Conservation (phyloP, 2,888 invertebrate species). For the Neoitamus cyanurus region DNA sequence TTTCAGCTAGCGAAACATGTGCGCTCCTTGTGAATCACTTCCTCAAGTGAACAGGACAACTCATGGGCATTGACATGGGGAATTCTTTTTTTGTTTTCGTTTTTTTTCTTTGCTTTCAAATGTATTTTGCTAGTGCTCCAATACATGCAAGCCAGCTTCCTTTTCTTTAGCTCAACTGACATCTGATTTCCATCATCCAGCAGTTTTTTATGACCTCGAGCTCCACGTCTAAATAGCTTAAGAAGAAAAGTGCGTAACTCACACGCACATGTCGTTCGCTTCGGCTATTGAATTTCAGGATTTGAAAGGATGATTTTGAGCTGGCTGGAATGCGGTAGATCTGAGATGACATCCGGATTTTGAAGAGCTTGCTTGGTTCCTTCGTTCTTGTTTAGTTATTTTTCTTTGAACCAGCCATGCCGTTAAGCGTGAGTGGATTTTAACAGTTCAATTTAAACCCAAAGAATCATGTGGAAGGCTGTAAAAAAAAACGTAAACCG, state of each 20-base stretch:
- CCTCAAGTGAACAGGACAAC: slow-evolving; percentile 39
- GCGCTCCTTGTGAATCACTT: slow-evolving; percentile 40
- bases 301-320: slow-evolving; percentile 20
- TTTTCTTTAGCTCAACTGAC: background rate
- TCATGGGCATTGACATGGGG: background rate
- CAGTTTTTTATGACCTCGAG: background rate
- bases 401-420: background rate
- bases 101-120: no score
- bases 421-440: background rate
- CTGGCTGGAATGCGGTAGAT: slow-evolving; percentile 19
- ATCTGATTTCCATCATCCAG: slow-evolving; percentile 26
- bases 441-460: background rate
- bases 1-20: slow-evolving; percentile 29
- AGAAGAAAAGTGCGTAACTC: slow-evolving; percentile 28
- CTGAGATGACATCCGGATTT: slow-evolving; percentile 33
- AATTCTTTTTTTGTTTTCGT: background rate
- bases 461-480: background rate
- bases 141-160: background rate
- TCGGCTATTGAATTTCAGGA: slow-evolving; percentile 33
- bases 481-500: background rate
- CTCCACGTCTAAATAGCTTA: slow-evolving; percentile 1
- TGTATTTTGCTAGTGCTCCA: background rate
- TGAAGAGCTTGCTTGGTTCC: background rate
- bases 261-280: slow-evolving; percentile 34
- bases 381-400: background rate